Percentiles rank a stretch among this genome's conserved stretches.
Conservation (phyloP, 2,888 invertebrate genomes). For the Cyaniris semiargus region DNA sequence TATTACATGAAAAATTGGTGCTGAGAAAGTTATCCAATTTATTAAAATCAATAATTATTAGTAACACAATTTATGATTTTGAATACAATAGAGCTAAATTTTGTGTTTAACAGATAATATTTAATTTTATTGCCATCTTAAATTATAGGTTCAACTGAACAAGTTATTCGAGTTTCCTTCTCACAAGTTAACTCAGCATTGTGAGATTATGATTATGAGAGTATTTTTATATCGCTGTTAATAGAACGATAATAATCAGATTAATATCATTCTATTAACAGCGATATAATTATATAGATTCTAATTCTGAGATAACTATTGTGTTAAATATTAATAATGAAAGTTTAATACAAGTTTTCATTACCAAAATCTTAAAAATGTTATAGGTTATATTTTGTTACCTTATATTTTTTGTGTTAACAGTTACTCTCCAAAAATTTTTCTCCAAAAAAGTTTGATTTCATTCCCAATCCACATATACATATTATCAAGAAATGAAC, state of each 20-base stretch:
- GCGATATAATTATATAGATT: no score
- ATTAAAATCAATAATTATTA: constrained; percentile 1
- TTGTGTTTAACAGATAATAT: constrained; percentile 1
- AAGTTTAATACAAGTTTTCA: background rate
- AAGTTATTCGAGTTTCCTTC: background rate
- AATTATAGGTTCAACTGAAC: constrained; percentile 6
- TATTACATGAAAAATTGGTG: constrained; percentile 66
- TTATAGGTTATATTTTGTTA: no score
- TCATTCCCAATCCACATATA: background rate
- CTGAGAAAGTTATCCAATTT: constrained; percentile 40
- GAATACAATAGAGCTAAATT: background rate
- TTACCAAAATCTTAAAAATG: no score
- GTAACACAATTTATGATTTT: constrained; percentile 18
- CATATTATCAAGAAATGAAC: no score
- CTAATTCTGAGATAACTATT: background rate
- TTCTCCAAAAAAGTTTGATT: no score
- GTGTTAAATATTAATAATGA: background rate
- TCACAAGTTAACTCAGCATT: background rate
- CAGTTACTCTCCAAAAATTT: background rate
- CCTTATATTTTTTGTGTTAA: no score
- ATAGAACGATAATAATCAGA: background rate
- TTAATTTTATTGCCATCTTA: constrained; percentile 4
- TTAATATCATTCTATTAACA: no score
- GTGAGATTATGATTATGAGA: background rate
- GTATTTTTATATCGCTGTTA: background rate